These are phyloP conservation scores for Icerya purchasi DNA, from an alignment of 2,888 invertebrate species.

Conservation along the genomic window DNA sequence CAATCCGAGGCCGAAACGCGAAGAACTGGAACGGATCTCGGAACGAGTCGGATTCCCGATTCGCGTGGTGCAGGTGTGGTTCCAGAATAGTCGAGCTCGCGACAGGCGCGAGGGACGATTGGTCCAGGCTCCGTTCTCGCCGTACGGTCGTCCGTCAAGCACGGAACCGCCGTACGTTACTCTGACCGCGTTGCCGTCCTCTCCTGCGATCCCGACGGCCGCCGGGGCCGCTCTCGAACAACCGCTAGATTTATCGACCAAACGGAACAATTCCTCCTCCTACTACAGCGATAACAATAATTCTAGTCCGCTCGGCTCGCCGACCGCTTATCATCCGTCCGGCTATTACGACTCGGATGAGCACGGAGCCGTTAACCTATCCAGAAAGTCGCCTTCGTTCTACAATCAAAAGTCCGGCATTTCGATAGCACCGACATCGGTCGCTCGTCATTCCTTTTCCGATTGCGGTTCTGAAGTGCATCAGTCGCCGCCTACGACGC, in stretches of 20 bases:
- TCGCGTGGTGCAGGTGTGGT: conserved; percentile 82
- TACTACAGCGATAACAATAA: conserved; percentile 28
- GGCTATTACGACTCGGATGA: conserved; percentile 41
- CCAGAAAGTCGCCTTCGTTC: conserved; percentile 41
- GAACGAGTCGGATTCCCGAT: conserved; percentile 38
- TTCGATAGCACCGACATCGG: conserved; percentile 18
- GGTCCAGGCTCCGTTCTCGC: conserved; percentile 28
- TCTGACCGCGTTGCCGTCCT: conserved; percentile 5
- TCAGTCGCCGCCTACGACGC: conserved; percentile 24
- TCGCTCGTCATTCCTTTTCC: conserved; percentile 31
- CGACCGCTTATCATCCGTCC: conserved; percentile 30
- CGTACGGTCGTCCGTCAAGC: conserved; percentile 17
- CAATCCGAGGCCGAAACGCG: conserved; percentile 83
- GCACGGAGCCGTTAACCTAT: conserved; percentile 54
- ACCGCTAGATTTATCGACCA: conserved; percentile 77
- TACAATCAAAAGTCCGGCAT: conserved; percentile 25
- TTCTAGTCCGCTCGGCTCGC: conserved; percentile 12
- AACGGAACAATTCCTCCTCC: conserved; percentile 37
- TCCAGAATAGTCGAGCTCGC: conserved; percentile 81
- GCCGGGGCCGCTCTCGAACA: conserved; percentile 33
- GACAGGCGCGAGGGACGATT: conserved; percentile 48
- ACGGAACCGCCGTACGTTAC: conserved; percentile 10
- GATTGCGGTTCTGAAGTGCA: conserved; percentile 35
- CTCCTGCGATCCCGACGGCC: conserved; percentile 10
- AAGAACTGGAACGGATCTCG: conserved; percentile 78